These are phyloP conservation scores for Diaperis boleti DNA, from an alignment of 2,888 invertebrate species.

Conservation along the genomic window DNA sequence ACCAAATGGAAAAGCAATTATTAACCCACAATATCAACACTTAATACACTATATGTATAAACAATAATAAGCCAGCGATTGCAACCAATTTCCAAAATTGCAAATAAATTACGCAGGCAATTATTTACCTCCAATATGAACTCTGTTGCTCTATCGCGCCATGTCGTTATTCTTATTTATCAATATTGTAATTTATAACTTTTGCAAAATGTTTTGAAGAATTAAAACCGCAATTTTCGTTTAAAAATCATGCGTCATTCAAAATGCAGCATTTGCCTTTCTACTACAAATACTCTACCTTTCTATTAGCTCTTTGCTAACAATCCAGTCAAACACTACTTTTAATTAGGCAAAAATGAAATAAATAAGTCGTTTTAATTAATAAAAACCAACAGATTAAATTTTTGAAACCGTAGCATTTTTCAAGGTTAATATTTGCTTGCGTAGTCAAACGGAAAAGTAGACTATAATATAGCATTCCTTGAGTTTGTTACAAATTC, in stretches of 20 bases:
- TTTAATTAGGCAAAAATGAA: slow-evolving; percentile 25
- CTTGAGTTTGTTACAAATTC: not conserved
- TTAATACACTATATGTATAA: not conserved
- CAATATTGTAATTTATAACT: too few relatives aligned
- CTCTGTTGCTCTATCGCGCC: too few relatives aligned
- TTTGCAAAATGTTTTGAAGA: too few relatives aligned
- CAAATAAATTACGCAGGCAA: not conserved
- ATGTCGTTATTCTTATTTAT: too few relatives aligned
- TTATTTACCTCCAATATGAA: too few relatives aligned
- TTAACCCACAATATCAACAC: not conserved
- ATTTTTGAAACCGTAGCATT: slow-evolving; percentile 18
- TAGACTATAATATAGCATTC: not conserved
- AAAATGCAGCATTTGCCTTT: not conserved
- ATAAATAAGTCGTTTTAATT: slow-evolving; percentile 27
- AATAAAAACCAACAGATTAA: slow-evolving; percentile 29
- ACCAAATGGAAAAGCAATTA: not conserved
- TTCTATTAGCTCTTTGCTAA: not conserved
- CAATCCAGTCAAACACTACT: slow-evolving; percentile 4
- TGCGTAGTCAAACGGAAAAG: slow-evolving; percentile 14
- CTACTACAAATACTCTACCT: not conserved
- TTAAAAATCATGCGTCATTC: not conserved
- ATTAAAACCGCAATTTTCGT: too few relatives aligned
- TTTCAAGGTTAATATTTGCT: slow-evolving; percentile 28
- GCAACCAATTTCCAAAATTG: not conserved
- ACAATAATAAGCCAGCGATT: not conserved